A percentile compares a stretch with the other conserved stretches of the same genome.
phyloP scores from a whole-genome alignment of 2,113 vertebrate species.

The Eleginops maclovinus region DNA sequence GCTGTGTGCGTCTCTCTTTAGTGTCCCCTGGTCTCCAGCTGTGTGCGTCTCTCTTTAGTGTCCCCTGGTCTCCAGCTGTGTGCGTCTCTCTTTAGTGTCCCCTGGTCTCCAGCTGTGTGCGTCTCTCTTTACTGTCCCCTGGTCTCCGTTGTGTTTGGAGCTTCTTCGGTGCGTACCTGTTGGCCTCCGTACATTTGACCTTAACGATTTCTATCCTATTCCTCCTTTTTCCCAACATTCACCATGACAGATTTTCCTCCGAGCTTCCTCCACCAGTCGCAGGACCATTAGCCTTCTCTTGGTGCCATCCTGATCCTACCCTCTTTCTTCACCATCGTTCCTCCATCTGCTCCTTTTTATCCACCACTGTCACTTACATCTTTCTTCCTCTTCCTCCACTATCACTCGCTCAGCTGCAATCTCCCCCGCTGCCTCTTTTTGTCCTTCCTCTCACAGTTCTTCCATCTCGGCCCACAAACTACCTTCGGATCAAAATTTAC shows the following conservation, averaged over 20 bases:
- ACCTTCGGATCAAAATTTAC: slow-evolving; percentile 76
- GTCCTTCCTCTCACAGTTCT: slow-evolving; percentile 14
- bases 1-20: too few relatives aligned
- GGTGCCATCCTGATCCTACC: slow-evolving; percentile 52
- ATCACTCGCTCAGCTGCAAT: slow-evolving; percentile 20
- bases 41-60: too few relatives aligned
- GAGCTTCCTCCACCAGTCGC: slow-evolving; percentile 43
- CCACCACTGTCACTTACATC: slow-evolving; percentile 34
- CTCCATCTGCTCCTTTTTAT: slow-evolving; percentile 30
- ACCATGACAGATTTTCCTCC: slow-evolving; percentile 56
- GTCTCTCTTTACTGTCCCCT: too few relatives aligned
- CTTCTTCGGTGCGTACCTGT: too few relatives aligned
- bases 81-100: too few relatives aligned
- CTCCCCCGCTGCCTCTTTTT: slow-evolving; percentile 18
- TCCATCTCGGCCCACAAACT: slow-evolving; percentile 60
- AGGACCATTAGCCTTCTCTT: slow-evolving; percentile 57
- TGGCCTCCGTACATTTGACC: slow-evolving; percentile 26
- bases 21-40: too few relatives aligned
- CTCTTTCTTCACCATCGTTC: slow-evolving; percentile 34
- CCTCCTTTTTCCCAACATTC: slow-evolving; percentile 48
- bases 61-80: too few relatives aligned
- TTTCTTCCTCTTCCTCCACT: slow-evolving; percentile 24
- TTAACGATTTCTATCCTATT: slow-evolving; percentile 37
- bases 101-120: too few relatives aligned
- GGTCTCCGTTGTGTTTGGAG: too few relatives aligned